Percentiles rank a stretch among this genome's conserved stretches.
These are phyloP conservation scores for Thermophis baileyi DNA, from an alignment of 2,113 vertebrate genomes.

Conservation along the genomic window DNA sequence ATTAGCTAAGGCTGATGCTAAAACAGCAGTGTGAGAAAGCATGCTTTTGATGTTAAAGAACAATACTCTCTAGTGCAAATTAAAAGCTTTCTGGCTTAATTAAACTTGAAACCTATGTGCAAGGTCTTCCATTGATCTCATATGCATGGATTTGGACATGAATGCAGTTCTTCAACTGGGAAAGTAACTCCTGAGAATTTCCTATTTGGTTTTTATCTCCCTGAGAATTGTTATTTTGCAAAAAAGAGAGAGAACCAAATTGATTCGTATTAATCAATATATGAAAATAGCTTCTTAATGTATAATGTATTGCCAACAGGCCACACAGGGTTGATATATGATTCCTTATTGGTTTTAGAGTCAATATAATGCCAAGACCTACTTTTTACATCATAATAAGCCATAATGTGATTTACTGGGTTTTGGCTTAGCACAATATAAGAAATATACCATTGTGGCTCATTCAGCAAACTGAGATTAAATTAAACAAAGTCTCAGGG, in stretches of 20 bases:
- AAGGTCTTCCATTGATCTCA: conserved; percentile 18
- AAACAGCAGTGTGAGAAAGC: background rate
- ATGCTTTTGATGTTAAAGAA: background rate
- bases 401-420: background rate
- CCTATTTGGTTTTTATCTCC: background rate
- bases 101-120: conserved; percentile 23
- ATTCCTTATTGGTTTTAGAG: background rate
- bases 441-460: background rate
- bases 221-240: background rate
- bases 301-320: background rate
- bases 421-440: background rate
- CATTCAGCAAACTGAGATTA: background rate
- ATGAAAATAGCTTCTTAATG: background rate
- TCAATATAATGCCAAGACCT: background rate
- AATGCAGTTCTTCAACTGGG: background rate
- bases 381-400: background rate
- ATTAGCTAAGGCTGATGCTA: background rate
- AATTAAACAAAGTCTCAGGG: background rate
- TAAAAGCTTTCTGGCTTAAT: conserved; percentile 31
- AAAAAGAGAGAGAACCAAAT: background rate
- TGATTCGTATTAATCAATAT: background rate
- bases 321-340: background rate
- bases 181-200: background rate
- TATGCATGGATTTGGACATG: background rate
- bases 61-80: background rate